Conservation (phyloP, 1,140 invertebrate species). For the Phymorhynchus buccinoides region DNA sequence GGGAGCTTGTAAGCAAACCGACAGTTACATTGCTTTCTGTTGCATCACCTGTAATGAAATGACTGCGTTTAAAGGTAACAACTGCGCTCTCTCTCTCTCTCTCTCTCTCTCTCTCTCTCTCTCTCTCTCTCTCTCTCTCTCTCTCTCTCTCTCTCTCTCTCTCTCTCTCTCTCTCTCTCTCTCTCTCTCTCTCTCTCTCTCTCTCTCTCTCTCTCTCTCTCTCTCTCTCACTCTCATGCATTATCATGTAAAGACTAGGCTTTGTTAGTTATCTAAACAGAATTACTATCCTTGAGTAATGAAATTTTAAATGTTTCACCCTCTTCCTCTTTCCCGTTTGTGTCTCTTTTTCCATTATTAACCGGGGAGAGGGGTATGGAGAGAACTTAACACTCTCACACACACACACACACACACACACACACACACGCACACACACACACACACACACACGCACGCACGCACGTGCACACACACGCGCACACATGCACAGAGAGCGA, state of each 20-base stretch:
- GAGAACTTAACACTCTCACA: neutral
- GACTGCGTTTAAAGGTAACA: too few species aligned
- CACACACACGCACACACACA: conserved; percentile 2
- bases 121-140: neutral
- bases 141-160: neutral
- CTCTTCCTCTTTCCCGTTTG: too few species aligned
- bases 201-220: neutral
- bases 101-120: neutral
- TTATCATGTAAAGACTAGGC: too few species aligned
- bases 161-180: neutral
- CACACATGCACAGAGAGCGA: neutral
- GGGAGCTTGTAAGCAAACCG: too few species aligned
- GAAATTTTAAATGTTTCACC: too few species aligned
- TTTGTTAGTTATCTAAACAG: too few species aligned
- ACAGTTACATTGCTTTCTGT: too few species aligned
- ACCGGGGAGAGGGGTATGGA: too few species aligned
- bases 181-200: neutral
- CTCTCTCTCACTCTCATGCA: neutral
- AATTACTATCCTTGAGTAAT: too few species aligned
- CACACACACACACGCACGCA: neutral
- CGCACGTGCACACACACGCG: neutral
- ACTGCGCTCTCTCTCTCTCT: neutral
- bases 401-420: neutral
- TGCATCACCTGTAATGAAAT: too few species aligned
- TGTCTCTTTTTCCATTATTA: too few species aligned